A percentile compares a stretch with the other conserved stretches of the same genome.
phyloP scores from a whole-genome alignment of 2,797 vertebrate species.

The Xyrichtys novacula region DNA sequence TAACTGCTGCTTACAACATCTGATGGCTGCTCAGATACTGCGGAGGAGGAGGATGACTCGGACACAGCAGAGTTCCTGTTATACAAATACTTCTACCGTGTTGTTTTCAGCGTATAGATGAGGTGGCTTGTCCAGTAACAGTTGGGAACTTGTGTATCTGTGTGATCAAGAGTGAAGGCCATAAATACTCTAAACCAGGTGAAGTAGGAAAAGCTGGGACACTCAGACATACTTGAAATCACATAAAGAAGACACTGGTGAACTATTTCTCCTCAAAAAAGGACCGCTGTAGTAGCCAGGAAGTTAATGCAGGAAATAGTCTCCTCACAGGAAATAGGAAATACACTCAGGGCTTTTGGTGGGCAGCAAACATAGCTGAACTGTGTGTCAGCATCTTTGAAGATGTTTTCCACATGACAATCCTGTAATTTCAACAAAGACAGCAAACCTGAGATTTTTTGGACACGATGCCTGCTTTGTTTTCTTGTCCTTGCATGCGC shows the following conservation, averaged over 20 bases:
- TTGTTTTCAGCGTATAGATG: slow-evolving; percentile 19
- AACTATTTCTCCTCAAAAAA: slow-evolving; percentile 9
- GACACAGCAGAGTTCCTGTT: slow-evolving; percentile 12
- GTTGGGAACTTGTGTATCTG: neutral
- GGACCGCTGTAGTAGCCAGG: slow-evolving; percentile 31
- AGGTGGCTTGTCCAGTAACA: slow-evolving; percentile 7
- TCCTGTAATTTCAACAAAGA: slow-evolving; percentile 17
- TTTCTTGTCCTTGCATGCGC: neutral
- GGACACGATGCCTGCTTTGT: neutral
- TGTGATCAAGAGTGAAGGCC: slow-evolving; percentile 1
- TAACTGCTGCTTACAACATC: slow-evolving; percentile 43
- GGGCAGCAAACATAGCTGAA: neutral
- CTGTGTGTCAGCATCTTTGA: slow-evolving; percentile 22
- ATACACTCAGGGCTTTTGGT: slow-evolving; percentile 15
- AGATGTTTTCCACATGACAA: slow-evolving; percentile 6
- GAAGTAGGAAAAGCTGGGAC: too few relatives aligned
- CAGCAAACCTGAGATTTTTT: slow-evolving; percentile 10
- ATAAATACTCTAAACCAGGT: neutral
- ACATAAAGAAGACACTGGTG: neutral
- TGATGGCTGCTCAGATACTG: slow-evolving; percentile 50
- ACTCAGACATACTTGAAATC: too few relatives aligned
- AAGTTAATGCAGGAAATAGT: slow-evolving; percentile 58
- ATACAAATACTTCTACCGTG: neutral
- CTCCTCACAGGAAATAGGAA: slow-evolving; percentile 55
- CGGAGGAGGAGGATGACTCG: slow-evolving; percentile 14